A percentile compares a stretch with the other conserved stretches of the same genome.
These are phyloP conservation scores for Hyposoter didymator DNA, from an alignment of 2,888 invertebrate genomes.

Conservation along the genomic window DNA sequence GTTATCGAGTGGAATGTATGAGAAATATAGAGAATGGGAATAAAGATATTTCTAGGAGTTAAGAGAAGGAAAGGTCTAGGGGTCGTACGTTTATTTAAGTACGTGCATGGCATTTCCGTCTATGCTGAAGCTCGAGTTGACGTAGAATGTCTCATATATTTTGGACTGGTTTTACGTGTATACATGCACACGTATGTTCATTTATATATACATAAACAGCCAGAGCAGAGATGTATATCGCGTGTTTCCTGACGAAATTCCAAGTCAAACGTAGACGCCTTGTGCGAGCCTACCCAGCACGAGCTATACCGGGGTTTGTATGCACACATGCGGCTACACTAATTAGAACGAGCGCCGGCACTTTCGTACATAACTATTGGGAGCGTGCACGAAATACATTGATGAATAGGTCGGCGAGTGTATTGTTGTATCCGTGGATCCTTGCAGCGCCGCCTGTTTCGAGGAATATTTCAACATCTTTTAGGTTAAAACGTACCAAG, in stretches of 20 bases:
- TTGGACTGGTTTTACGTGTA: not conserved
- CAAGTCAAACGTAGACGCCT: constrained; percentile 57
- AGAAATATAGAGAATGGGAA: not conserved
- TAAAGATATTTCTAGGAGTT: not conserved
- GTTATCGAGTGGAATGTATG: not conserved
- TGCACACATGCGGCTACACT: constrained; percentile 65
- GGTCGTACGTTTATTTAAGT: constrained; percentile 4
- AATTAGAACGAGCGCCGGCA: constrained; percentile 58
- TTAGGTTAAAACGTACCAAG: not conserved
- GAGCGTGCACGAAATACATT: constrained; percentile 37
- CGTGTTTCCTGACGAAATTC: constrained; percentile 61
- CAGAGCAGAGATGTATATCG: constrained; percentile 36
- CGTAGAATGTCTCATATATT: constrained; percentile 31
- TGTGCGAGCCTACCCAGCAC: constrained; percentile 35
- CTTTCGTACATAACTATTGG: constrained; percentile 52
- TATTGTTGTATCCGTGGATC: not conserved
- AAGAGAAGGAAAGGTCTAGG: not conserved
- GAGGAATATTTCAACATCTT: constrained; percentile 9
- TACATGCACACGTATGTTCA: not conserved
- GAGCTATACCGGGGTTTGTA: constrained; percentile 43
- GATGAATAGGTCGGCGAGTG: constrained; percentile 21
- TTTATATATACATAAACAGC: constrained; percentile 1
- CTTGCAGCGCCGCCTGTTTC: constrained; percentile 3
- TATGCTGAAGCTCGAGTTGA: not conserved
- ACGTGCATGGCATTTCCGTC: not conserved